Conservation (phyloP, 1,140 invertebrate species). For the Drosophila orena region DNA sequence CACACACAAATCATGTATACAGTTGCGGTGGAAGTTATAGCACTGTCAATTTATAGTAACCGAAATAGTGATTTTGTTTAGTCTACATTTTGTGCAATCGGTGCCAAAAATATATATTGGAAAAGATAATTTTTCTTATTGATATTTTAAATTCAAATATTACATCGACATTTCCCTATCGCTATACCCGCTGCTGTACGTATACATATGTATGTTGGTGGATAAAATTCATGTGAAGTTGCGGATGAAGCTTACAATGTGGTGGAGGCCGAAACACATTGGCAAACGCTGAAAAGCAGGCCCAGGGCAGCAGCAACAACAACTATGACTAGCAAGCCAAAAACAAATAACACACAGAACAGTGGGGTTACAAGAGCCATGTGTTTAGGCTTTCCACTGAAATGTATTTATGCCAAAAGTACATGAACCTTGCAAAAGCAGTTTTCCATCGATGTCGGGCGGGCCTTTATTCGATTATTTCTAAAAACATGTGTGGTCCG, state of each 20-base stretch:
- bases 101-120: too few relatives aligned
- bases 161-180: not conserved
- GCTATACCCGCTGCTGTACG: not conserved
- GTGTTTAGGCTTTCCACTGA: constrained; percentile 16
- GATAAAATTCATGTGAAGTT: constrained; percentile 63
- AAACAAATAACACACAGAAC: constrained; percentile 31
- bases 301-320: constrained; percentile 62
- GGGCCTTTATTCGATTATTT: constrained; percentile 29
- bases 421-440: constrained; percentile 9
- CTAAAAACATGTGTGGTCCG: constrained; percentile 3
- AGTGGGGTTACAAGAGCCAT: constrained; percentile 27
- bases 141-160: not conserved
- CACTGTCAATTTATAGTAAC: not conserved
- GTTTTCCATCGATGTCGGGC: constrained; percentile 26
- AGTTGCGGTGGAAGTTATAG: constrained; percentile 14
- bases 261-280: constrained; percentile 64
- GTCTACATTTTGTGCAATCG: not conserved
- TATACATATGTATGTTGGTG: constrained; percentile 27
- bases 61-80: not conserved
- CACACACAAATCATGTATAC: constrained; percentile 32
- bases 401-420: constrained; percentile 5
- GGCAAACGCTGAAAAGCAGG: constrained; percentile 41
- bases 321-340: constrained; percentile 24
- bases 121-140: not conserved
- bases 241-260: constrained; percentile 66